phyloP scores from a whole-genome alignment of 2,113 vertebrate genomes.

The Neopipo cinnamomea region DNA sequence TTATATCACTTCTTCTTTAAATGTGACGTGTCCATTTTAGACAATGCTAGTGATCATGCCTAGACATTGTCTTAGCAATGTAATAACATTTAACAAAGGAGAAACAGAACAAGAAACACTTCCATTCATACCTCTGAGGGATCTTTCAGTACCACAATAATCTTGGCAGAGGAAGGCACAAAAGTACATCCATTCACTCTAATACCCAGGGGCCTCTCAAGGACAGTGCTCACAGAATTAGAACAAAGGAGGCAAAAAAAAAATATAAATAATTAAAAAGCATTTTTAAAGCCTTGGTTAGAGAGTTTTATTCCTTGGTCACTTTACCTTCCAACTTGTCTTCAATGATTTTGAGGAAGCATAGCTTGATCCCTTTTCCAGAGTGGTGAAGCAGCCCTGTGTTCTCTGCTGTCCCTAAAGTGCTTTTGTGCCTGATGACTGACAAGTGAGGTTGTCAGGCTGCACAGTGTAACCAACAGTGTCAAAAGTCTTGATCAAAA shows the following conservation, averaged over 20 bases:
- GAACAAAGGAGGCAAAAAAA: background rate
- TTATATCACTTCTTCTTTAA: background rate
- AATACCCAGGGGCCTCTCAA: background rate
- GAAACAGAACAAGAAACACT: background rate
- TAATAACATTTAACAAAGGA: background rate
- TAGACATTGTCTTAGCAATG: background rate
- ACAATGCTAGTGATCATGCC: background rate
- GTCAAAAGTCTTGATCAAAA: background rate
- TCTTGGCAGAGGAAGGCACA: background rate
- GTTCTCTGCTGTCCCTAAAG: background rate
- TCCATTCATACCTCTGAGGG: background rate
- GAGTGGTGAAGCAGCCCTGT: background rate
- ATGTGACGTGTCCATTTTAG: background rate
- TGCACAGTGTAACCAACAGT: background rate
- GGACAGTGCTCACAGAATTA: background rate
- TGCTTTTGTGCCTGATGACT: background rate
- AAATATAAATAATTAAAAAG: fast-evolving
- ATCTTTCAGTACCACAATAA: background rate
- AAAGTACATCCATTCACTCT: background rate
- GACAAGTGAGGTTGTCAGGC: background rate
- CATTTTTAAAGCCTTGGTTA: background rate
- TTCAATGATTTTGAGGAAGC: background rate
- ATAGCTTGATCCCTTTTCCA: background rate
- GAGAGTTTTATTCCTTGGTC: background rate
- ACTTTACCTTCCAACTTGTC: background rate